These are phyloP conservation scores for Drosophila limbata DNA, from an alignment of 2,888 invertebrate genomes.

Conservation along the genomic window DNA sequence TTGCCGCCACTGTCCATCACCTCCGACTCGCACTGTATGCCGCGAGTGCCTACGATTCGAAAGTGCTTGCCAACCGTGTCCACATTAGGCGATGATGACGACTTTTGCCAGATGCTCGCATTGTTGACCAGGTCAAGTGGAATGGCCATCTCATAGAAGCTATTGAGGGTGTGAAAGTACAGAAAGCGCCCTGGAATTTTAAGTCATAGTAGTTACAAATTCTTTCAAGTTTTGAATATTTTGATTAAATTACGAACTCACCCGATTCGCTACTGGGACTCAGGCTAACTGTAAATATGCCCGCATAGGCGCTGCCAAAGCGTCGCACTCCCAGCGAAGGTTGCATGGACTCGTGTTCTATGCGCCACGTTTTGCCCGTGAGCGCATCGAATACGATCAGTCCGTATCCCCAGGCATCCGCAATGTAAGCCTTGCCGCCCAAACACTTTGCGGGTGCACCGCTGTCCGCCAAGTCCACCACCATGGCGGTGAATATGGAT, in stretches of 20 bases:
- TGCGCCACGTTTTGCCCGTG: constrained; percentile 87
- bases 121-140: constrained; percentile 87
- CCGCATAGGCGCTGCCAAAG: constrained; percentile 75
- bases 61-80: constrained; percentile 85
- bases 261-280: constrained; percentile 67
- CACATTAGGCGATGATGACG: constrained; percentile 82
- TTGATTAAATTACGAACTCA: constrained; percentile 5
- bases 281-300: constrained; percentile 82
- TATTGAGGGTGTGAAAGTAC: constrained; percentile 89
- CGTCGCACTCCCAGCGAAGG: constrained; percentile 85
- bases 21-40: constrained; percentile 91
- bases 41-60: constrained; percentile 86
- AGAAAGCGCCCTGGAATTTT: constrained; percentile 85
- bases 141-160: constrained; percentile 87
- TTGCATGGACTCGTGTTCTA: constrained; percentile 87
- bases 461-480: constrained; percentile 86
- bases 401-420: constrained; percentile 88
- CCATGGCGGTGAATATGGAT: constrained; percentile 84
- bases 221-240: neutral
- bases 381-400: constrained; percentile 88
- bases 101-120: constrained; percentile 84
- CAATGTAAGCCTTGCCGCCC: constrained; percentile 88
- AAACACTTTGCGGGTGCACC: constrained; percentile 83
- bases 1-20: constrained; percentile 90
- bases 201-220: no score